Evolutionary conservation across 2,113 vertebrate species (phyloP), one percentile per base, ranked within the genome.

Genomic region (Tragelaphus imberbis): DNA sequence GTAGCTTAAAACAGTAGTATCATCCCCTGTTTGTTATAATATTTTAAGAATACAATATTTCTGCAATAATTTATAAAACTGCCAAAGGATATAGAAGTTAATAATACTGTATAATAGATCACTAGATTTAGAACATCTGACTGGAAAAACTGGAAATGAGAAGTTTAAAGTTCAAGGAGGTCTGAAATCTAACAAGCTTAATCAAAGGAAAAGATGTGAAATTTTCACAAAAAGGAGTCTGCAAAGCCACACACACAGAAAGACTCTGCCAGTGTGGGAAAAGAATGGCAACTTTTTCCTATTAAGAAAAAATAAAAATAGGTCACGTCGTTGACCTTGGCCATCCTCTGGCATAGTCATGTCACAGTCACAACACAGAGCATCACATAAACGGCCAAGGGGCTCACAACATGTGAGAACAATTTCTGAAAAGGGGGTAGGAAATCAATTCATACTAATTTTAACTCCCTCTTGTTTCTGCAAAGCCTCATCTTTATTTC

Each of bases 291-390:
- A 98, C 98, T 98, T 98, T 97, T 97, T 98, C 98, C 98, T 98
- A 98, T 98, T 98, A 98, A 98, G 98, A 97, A 98, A 98, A 98
- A 97, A 98, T 98, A 97, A 98, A 98, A 98, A 98, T 98, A 97
- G 97, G 98, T 97, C 98, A 98, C 68, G 63, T 97, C 94, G 87
- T 97, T 98, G 98, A 98, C 98, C 98, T 98, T 98, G 98, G 97
- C 96, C 94, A 97, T 98, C 97, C 89, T 97, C 95, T 98, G 97
- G 93, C 96, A 98, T 98, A 98, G 97, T 96, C 95, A 96, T 98
- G 97, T 98, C 98, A 97, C 96, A 86, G 91, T 87, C 94, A 95
- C 96, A 98, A 95, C 94, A 97, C 95, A 96, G 98, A 97, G 84
- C 91, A 94, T 84, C 97, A 84, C 92, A 97, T 92, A 95, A 98